Percentiles rank a stretch among this genome's conserved stretches.
Evolutionary conservation across 2,797 vertebrate genomes (phyloP).

Genomic region (Propithecus perrieri): DNA sequence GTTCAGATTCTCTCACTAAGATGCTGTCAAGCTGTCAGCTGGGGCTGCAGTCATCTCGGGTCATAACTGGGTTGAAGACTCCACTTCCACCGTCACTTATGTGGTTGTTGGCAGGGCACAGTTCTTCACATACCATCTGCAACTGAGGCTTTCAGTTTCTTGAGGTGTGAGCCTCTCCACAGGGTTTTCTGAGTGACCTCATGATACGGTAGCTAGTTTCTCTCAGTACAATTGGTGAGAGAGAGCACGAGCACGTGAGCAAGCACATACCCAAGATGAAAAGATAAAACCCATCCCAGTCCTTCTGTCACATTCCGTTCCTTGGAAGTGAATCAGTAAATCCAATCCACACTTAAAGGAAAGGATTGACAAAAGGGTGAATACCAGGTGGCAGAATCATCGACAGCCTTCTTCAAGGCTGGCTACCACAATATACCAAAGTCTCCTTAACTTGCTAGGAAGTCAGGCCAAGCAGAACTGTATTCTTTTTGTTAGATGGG

Average conservation of each 20-base stretch:
- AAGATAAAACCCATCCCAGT: not conserved
- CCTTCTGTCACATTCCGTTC: not conserved
- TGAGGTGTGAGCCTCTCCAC: not conserved
- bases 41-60: not conserved
- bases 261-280: not conserved
- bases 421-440: not conserved
- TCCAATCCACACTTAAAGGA: not conserved
- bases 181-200: not conserved
- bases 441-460: not conserved
- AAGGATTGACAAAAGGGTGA: not conserved
- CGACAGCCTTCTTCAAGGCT: not conserved
- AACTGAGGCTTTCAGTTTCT: not conserved
- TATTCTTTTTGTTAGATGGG: not conserved
- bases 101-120: not conserved
- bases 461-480: not conserved
- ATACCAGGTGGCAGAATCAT: not conserved
- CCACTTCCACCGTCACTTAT: not conserved
- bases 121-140: not conserved
- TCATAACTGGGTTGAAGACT: not conserved
- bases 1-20: not conserved
- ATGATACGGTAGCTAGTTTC: not conserved
- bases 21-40: not conserved
- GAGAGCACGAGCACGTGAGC: too few species aligned
- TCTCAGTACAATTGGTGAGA: not conserved
- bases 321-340: not conserved